Conservation (phyloP, 1,140 invertebrate genomes). For the Philotrypesis tridentata region DNA sequence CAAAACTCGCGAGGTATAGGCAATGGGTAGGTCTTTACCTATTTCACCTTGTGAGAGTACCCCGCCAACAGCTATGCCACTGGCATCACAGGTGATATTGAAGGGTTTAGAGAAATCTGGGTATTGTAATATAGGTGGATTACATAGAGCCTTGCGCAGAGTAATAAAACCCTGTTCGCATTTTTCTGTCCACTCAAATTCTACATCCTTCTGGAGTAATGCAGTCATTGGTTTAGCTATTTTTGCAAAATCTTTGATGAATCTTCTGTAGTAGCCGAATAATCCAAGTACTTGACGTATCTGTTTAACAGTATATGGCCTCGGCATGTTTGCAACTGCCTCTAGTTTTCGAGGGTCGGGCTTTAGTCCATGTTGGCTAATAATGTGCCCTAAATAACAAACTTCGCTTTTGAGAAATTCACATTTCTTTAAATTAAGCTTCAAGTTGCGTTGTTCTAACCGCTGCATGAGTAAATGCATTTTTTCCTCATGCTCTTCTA, state of each 20-base stretch:
- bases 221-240: constrained; percentile 56
- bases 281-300: too few species aligned
- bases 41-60: constrained; percentile 46
- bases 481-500: too few species aligned
- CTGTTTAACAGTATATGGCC: too few species aligned
- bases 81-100: too few species aligned
- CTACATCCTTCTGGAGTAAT: constrained; percentile 45
- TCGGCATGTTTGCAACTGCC: too few species aligned
- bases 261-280: too few species aligned
- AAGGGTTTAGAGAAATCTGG: background rate
- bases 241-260: too few species aligned
- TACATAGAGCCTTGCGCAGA: background rate
- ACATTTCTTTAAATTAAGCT: background rate
- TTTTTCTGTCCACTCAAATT: background rate
- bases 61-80: too few species aligned
- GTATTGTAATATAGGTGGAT: background rate
- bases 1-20: background rate
- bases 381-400: too few species aligned
- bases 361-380: too few species aligned
- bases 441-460: background rate
- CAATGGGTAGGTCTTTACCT: constrained; percentile 30
- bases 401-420: too few species aligned
- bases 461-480: background rate
- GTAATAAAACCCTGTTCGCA: background rate
- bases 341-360: too few species aligned